Evolutionary conservation across 2,113 vertebrate species (phyloP), one percentile per base, ranked within the genome.

Genomic region (Benitochromis conjunctus): DNA sequence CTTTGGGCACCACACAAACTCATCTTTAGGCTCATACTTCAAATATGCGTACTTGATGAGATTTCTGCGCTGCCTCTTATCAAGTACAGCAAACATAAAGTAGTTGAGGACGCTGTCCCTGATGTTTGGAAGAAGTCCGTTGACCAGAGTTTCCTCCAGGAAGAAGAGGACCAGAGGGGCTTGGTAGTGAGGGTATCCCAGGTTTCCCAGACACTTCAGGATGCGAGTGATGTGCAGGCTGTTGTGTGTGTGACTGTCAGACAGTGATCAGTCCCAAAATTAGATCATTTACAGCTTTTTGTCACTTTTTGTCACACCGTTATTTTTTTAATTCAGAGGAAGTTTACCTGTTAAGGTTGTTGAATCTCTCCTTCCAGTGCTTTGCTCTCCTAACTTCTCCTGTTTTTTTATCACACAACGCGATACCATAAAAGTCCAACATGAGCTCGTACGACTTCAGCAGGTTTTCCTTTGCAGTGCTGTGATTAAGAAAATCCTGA

Each of bases 201-300:
- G 95, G 86, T 96, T 97, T 2, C 98, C 98, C 92, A 97, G 95
- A 79, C 98, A 98, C 96, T 99, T 99, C 86, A 99, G 95, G 91
- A 99, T 98, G 64, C 97, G 97, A 0, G 98, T 99, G 89, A 99
- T 98, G 79, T 97, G 97, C 62, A 98, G 92, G 89, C 97, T 98
- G 96, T 98, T 99, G 89, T 99, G 98, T 83, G 95, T 94, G 86
- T 85, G 93, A 18, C 97, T 98, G 93, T 81, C 46, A 82, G 79
- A 69, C 46, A 66, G 10, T 26, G 5, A 60, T 6, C 26, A 76
- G 41, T 19, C 9, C 16, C 21, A 36, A 58, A 85, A n/a, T 5
- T 58, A 2, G 4, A 31, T 83, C 46, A 26, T 53, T 36, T 24
- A 4, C 1, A 66, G 16, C 5, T 10, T 11, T 82, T 18, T n/a